Evolutionary conservation across 2,888 invertebrate genomes (phyloP).

Genomic region (Tenthredo livida): DNA sequence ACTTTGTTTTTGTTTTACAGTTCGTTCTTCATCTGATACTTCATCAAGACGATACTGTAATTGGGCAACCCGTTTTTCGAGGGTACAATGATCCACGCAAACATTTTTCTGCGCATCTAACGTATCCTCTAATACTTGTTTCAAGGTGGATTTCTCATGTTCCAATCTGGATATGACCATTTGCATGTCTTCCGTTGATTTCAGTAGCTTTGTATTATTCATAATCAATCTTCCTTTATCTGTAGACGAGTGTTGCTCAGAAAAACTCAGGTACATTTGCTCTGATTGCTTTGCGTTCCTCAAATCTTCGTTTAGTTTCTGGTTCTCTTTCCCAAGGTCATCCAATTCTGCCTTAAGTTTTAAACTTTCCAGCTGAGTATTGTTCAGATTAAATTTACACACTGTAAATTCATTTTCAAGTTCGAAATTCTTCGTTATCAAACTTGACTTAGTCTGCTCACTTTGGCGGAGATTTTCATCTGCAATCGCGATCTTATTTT

Average conservation of each 20-base stretch:
- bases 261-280: background rate
- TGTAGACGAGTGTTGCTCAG: background rate
- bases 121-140: constrained; percentile 28
- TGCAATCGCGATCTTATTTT: background rate
- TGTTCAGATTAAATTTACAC: constrained; percentile 34
- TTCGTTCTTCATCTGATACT: background rate
- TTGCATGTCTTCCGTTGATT: constrained; percentile 15
- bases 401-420: constrained; percentile 29
- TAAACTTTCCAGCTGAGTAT: constrained; percentile 34
- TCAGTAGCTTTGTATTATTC: constrained; percentile 2
- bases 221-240: constrained; percentile 26
- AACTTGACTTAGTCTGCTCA: background rate
- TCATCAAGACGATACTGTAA: constrained; percentile 35
- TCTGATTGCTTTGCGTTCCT: constrained; percentile 3
- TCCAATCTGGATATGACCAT: constrained; percentile 21
- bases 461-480: background rate
- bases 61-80: constrained; percentile 37
- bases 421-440: background rate
- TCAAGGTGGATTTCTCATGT: constrained; percentile 24
- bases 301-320: constrained; percentile 14
- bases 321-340: background rate
- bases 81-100: constrained; percentile 22
- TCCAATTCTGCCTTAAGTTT: constrained; percentile 37
- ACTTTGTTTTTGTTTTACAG: background rate
- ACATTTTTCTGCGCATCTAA: constrained; percentile 23